phyloP scores from a whole-genome alignment of 2,797 vertebrate genomes.

The Spea hammondii region DNA sequence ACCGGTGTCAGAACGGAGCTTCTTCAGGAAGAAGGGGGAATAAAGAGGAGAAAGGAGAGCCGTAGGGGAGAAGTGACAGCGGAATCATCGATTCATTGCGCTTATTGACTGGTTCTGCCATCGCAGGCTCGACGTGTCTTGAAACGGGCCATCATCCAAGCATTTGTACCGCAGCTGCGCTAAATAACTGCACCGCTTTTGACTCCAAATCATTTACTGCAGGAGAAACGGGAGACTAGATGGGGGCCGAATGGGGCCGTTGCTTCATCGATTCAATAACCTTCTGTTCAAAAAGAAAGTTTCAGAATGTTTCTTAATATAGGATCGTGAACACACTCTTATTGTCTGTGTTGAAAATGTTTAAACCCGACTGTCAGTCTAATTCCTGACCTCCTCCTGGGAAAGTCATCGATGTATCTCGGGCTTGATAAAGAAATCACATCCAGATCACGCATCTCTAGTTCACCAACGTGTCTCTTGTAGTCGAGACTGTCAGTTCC shows the following conservation, averaged over 20 bases:
- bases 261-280: no score
- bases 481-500: not conserved
- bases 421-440: not conserved
- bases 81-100: slow-evolving; percentile 9
- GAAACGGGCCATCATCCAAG: not conserved
- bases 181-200: not conserved
- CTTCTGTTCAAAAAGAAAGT: no score
- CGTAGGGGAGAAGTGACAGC: not conserved
- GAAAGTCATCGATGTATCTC: slow-evolving; percentile 1
- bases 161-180: slow-evolving; percentile 7
- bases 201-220: not conserved
- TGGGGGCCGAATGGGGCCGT: not conserved
- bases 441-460: not conserved
- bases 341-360: slow-evolving; percentile 16
- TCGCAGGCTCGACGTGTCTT: not conserved
- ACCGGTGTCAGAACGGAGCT: slow-evolving; percentile 31
- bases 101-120: slow-evolving; percentile 31
- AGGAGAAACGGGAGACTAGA: not conserved
- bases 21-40: slow-evolving; percentile 5
- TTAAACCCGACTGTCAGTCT: slow-evolving; percentile 23
- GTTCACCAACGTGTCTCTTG: not conserved
- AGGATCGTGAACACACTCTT: not conserved
- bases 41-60: slow-evolving; percentile 11
- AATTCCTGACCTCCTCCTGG: slow-evolving; percentile 16
- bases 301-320: not conserved